These are phyloP conservation scores for Torymus auratus DNA, from an alignment of 2,888 invertebrate genomes.

Conservation along the genomic window DNA sequence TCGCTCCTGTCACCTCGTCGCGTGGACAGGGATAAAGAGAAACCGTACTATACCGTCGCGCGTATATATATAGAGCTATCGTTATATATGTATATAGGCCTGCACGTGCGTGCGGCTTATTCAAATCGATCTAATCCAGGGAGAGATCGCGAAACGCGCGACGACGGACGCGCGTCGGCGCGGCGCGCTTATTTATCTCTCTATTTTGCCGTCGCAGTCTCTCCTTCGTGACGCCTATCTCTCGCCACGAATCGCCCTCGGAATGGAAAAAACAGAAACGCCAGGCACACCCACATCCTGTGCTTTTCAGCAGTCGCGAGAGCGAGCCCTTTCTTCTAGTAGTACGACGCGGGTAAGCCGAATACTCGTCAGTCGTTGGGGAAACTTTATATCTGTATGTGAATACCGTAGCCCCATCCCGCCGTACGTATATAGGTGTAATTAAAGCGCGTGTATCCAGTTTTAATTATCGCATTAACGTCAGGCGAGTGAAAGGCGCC, in stretches of 20 bases:
- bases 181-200: no score
- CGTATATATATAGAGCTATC: background rate
- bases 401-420: no score
- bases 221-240: conserved; percentile 33
- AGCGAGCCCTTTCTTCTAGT: no score
- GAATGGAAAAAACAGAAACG: no score
- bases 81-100: background rate
- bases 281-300: no score
- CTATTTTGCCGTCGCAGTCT: no score
- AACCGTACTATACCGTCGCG: conserved; percentile 41
- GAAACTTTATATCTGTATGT: no score
- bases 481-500: background rate
- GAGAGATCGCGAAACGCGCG: conserved; percentile 9
- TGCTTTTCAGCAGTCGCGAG: no score
- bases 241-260: background rate
- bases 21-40: conserved; percentile 37
- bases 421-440: background rate
- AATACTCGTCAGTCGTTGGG: no score
- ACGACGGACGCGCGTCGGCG: background rate
- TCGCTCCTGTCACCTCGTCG: conserved; percentile 25
- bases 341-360: no score
- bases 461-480: conserved; percentile 45
- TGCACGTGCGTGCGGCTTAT: conserved; percentile 11
- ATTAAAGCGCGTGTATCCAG: conserved; percentile 28
- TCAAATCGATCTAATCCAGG: conserved; percentile 45